A percentile compares a stretch with the other conserved stretches of the same genome.
phyloP scores from a whole-genome alignment of 2,797 vertebrate species.

The Molossus alvarezi region DNA sequence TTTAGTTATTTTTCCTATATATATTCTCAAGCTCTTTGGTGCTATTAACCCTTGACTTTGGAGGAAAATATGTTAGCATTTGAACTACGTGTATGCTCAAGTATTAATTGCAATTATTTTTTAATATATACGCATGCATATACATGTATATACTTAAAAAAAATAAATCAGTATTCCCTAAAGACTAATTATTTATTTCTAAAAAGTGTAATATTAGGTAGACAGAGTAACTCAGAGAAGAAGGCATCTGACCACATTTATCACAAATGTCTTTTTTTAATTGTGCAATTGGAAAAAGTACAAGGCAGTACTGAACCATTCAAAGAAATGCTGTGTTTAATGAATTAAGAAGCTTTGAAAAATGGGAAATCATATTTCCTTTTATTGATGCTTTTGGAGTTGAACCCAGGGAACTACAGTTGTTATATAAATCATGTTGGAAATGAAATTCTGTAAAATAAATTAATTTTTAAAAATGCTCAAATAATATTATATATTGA shows the following conservation, averaged over 20 bases:
- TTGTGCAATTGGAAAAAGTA: constrained; percentile 52
- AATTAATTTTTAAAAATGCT: constrained; percentile 62
- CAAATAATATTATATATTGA: constrained; percentile 37
- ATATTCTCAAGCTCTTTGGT: not conserved
- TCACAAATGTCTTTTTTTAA: constrained; percentile 22
- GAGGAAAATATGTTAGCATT: not conserved
- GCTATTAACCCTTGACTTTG: not conserved
- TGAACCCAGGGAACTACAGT: not conserved
- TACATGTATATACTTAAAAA: not conserved
- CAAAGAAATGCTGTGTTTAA: constrained; percentile 54
- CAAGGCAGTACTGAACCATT: not conserved
- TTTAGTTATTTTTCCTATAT: not conserved
- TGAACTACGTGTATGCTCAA: not conserved
- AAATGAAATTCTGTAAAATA: constrained; percentile 66
- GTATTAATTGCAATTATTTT: constrained; percentile 25
- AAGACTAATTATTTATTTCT: constrained; percentile 19
- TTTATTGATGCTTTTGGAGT: constrained; percentile 33
- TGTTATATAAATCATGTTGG: constrained; percentile 35
- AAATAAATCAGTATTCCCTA: constrained; percentile 20
- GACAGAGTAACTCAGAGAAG: not conserved
- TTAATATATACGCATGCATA: not conserved
- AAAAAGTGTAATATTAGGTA: not conserved
- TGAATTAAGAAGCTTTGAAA: constrained; percentile 62
- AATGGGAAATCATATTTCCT: not conserved
- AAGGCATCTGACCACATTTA: constrained; percentile 69